Evolutionary conservation across 1,140 invertebrate species (phyloP), one percentile per base, ranked within the genome.

Genomic region (Papilio dardanus): DNA sequence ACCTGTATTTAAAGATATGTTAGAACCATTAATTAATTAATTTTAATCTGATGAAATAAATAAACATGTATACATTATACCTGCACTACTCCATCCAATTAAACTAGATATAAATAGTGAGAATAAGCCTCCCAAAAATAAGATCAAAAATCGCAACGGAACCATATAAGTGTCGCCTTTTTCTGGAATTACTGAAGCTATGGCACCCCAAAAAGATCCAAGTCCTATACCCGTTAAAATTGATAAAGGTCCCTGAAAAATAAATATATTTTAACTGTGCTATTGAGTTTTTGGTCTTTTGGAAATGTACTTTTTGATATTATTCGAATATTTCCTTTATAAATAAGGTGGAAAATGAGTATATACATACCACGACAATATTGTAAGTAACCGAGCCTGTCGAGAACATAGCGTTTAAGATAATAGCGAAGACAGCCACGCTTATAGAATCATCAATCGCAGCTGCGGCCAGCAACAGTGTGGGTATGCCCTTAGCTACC

Each of bases 401-500:
- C 1, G 97, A 96, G 84, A 98, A 98, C 94, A 98, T 96, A 31
- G 98, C 95, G 76, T 97, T 97, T 76, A 97, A 94, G 19, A 97
- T 95, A 58, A 99, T 97, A 67, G 98, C 97, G 87, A 98, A 99
- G 21, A 97, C 96, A 37, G 98, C 98, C 14, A 99, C 96, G 42
- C 98, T 99, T 14, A 97, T 95, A 2, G 98, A 98, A 91, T 97
- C 97, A 81, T 97, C 96, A 50, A 97, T 97, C n/a, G 96, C 96
- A n/a, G 96, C 95, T 2, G 97, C 95, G 0, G 99, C 99, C 42
- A 99, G 97, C 35, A 99, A 96, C 28, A 99, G 93, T 0, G 98
- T 99, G 5, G 99, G 98, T 76, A 99, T 98, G 2, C 99, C 99
- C 94, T 99, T 99, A 40, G 97, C 96, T 1, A 98, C 96, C 2